Percentiles rank a stretch among this genome's conserved stretches.
Evolutionary conservation across 2,888 invertebrate genomes (phyloP).

Genomic region (Eupeodes luniger): DNA sequence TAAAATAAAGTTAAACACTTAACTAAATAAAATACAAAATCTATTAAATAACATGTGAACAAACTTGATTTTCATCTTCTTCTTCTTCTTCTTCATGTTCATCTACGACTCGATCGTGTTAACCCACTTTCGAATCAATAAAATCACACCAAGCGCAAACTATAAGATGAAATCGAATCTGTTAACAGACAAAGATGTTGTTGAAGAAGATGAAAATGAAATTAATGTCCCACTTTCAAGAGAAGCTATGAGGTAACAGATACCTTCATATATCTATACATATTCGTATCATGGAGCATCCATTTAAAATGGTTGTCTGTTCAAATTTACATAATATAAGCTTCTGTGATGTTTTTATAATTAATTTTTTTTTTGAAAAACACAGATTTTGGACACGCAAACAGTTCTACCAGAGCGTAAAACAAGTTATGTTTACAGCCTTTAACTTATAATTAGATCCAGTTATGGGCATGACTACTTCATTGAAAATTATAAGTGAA

Average conservation of each 20-base stretch:
- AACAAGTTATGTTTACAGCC: not conserved
- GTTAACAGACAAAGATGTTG: conserved; percentile 12
- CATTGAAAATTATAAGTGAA: no score
- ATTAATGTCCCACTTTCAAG: conserved; percentile 55
- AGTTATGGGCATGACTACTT: no score
- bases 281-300: conserved; percentile 4
- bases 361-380: conserved; percentile 2
- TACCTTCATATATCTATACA: not conserved
- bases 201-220: conserved; percentile 60
- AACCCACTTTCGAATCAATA: conserved; percentile 67
- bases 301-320: conserved; percentile 31
- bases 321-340: conserved; percentile 65
- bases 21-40: conserved; percentile 2
- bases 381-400: conserved; percentile 11
- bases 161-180: conserved; percentile 55
- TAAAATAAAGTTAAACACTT: conserved; percentile 29
- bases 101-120: conserved; percentile 33
- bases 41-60: conserved; percentile 49
- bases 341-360: not conserved
- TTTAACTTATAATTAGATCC: not conserved
- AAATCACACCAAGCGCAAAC: conserved; percentile 29
- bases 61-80: conserved; percentile 69
- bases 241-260: conserved; percentile 26
- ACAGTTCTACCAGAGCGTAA: not conserved
- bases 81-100: not conserved